Evolutionary conservation across 2,113 vertebrate species (phyloP), one percentile per base, ranked within the genome.

Genomic region (Hippocampus abdominalis): DNA sequence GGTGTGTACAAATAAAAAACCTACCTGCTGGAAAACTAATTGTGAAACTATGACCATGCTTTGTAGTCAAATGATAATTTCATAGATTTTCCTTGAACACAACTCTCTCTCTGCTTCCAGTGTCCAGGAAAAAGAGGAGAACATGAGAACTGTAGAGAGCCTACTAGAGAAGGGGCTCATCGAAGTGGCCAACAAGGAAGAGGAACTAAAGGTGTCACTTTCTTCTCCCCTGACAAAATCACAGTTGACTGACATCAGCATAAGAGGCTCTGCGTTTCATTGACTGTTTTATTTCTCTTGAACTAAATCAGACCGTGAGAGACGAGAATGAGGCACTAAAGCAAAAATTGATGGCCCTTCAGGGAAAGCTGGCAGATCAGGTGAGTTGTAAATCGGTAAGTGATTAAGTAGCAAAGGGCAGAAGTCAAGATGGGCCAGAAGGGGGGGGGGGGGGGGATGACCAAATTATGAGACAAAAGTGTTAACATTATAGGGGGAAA

Each of bases 151-250:
- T 0, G 93, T 97, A 36, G 96, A 99, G 87, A 92, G 89, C 72
- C 90, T 99, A 70, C 91, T 99, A 73, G 95, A 98, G 84, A 87
- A 94, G 73, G 95, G 95, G 66, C 92, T 98, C 68, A 98, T 99
- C 77, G 91, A 99, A 86, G 92, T 98, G 90, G 96, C 96, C 73
- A 97, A 96, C 81, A 98, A 96, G 81, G 95, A 96, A 69, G 96
- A 96, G n/a, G 92, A 95, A 59, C 89, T 99, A 49, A 94, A 94
- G 93, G 97, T 98, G 64, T 36, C 18, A 27, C 29, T 72, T 73
- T 68, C 70, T 63, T 8, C 66, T 7, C 73, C 65, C 29, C 46
- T n/a, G 48, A 27, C 18, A 68, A 0, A n/a, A 20, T n/a, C 21
- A 20, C 23, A 64, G 69, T 48, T 72, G 11, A 65, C 56, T 68